Base-by-base conservation (phyloP, 2,113 vertebrate species). In the Falco punctatus region DNA sequence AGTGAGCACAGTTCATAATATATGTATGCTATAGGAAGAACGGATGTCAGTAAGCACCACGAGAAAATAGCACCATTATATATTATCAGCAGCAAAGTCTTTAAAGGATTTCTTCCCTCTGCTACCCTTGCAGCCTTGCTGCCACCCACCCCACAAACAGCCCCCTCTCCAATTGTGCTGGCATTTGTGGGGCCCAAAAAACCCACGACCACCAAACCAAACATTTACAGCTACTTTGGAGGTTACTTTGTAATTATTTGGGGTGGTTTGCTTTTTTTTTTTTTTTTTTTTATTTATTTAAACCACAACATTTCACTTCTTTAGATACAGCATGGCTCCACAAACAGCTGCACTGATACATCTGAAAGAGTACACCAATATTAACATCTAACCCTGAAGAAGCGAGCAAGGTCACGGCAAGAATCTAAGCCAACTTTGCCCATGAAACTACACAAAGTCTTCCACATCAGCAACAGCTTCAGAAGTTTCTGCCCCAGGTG, bases 401-500 rank as follows among this genome's bases (percentile, higher is more conserved):
- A 16, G 13, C 2, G 6, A 93, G 40, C 44, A 52, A 62, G 38
- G 32, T 15, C 86, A 83, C 0, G 2, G 11, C 54, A 66, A 74
- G 51, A 90, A 83, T 58, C 78, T n/a, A 77, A 86, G 24, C 22
- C 55, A 83, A 11, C 67, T 88, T 20, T 46, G 32, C 30, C 40
- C 0, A 0, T 17, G 58, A 86, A 93, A 49, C 27, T 54, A 77
- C 24, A 49, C 0, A 0, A 72, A 54, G 46, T 49, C 46, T 73
- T 85, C 57, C 22, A 74, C 28, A 30, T 18, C 16, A 78, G 64
- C 42, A 88, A 72, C 75, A 84, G 83, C 59, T 86, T 86, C 69
- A 70, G 62, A 81, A 83, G 48, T 51, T 86, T 72, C 86, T 90
- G 64, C n/a, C 75, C 72, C 75, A 96, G 72, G 86, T 96, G 86